phyloP scores from a whole-genome alignment of 2,113 vertebrate genomes.

The Limnothrissa miodon region DNA sequence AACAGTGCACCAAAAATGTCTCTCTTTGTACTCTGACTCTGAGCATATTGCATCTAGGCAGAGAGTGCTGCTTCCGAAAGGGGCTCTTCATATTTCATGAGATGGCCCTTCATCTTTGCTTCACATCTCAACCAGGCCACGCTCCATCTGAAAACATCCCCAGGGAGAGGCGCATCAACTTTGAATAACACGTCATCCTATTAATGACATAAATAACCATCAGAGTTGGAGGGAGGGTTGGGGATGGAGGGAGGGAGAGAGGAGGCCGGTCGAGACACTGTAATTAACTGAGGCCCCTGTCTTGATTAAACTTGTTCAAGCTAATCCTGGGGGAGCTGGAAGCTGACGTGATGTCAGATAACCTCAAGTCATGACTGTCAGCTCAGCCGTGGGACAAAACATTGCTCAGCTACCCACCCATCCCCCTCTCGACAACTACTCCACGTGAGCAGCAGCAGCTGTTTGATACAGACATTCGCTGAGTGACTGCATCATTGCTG shows the following conservation, averaged over 20 bases:
- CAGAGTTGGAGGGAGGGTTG: not conserved
- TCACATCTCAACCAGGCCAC: not conserved
- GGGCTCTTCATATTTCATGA: not conserved
- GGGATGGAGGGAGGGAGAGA: not conserved
- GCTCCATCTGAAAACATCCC: not conserved
- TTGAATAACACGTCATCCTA: not conserved
- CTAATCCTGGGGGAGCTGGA: not conserved
- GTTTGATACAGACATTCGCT: not conserved
- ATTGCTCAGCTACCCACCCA: not conserved
- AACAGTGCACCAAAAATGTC: not conserved
- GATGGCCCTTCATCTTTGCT: not conserved
- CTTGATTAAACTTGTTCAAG: not conserved
- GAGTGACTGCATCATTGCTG: not conserved
- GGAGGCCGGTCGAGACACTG: not conserved
- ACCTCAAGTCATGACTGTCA: not conserved
- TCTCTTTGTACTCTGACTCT: not conserved
- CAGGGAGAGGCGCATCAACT: not conserved
- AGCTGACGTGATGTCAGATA: not conserved
- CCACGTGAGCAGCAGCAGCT: not conserved
- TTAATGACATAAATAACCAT: conserved; percentile 7
- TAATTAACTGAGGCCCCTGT: not conserved
- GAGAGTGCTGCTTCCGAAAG: not conserved
- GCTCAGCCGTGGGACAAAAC: not conserved
- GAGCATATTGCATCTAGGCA: not conserved
- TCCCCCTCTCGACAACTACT: not conserved